Base-by-base conservation (phyloP, 2,113 vertebrate species). In the Origma solitaria region DNA sequence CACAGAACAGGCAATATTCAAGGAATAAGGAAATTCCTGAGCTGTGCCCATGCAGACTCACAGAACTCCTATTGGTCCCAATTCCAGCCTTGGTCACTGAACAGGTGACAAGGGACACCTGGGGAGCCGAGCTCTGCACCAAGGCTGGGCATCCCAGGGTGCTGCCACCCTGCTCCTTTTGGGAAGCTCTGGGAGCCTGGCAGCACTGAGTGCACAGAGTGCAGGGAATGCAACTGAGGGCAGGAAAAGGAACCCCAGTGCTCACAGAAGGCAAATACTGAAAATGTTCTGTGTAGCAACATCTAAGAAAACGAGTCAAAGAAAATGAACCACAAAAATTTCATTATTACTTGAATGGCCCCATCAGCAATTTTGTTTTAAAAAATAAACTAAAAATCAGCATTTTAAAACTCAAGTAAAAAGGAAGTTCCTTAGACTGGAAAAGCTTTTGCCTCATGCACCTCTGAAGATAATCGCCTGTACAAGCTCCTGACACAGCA, bases 401-500 rank as follows among this genome's bases (percentile, higher is more conserved):
- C 37, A 78, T 86, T 93, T 96, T 73, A 44, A 69, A 94, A 70
- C 27, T 85, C 35, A 76, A 62, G 30, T 23, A 31, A 44, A 73
- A 80, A 69, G 47, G 47, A 57, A 73, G 33, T 44, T 88, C 79
- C 53, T 64, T 51, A 60, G 76, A 80, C 38, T 88, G 35, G 76
- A 80, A 82, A 81, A 83, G 64, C 71, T 76, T 53, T 88, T 85
- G 76, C 87, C 47, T 88, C 21, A 13, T 40, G 64, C 68, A 73
- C 88, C 85, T 92, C 85, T 64, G 75, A 80, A 93, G 42, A 88
- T 68, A 70, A 90, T 56, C 20, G 8, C 14, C 6, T 40, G 38
- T 17, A 61, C 13, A 37, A 90, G 92, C 47, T 73, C 68, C 92
- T 95, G 94, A 96, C 79, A 30, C 79, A 83, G 94, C 93, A 91